These are phyloP conservation scores for Pollachius pollachius DNA, from an alignment of 2,113 vertebrate genomes.

Conservation along the genomic window DNA sequence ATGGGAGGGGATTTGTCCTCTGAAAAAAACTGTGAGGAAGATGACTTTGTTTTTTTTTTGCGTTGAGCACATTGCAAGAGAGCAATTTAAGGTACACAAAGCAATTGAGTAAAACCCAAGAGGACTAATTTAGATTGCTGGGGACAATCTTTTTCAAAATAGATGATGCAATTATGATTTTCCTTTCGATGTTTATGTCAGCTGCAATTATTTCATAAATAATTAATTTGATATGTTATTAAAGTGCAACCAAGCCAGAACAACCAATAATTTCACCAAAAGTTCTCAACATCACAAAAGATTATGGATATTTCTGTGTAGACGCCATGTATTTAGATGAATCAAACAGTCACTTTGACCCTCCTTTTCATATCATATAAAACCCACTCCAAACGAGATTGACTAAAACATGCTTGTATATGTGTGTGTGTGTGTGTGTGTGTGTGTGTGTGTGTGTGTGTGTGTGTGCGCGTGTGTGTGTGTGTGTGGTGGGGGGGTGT, in stretches of 20 bases:
- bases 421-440: constrained; percentile 5
- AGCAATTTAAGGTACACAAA: constrained; percentile 17
- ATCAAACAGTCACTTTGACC: no score
- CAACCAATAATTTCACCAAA: not conserved
- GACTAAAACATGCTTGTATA: constrained; percentile 2
- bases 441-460: no score
- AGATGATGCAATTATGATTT: constrained; percentile 8
- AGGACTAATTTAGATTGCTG: constrained; percentile 12
- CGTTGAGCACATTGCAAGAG: not conserved
- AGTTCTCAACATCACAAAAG: not conserved
- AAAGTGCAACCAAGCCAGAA: not conserved
- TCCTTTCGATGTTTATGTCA: constrained; percentile 18
- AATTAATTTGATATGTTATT: no score
- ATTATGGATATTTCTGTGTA: no score
- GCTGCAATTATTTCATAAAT: no score
- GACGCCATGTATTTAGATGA: no score
- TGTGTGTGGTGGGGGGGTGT: constrained; percentile 7
- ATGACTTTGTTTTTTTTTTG: constrained; percentile 22
- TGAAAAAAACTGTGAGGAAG: constrained; percentile 10
- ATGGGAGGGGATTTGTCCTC: constrained; percentile 16
- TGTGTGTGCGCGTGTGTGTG: no score
- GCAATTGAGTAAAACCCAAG: constrained; percentile 23
- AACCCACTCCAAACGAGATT: no score
- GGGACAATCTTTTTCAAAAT: constrained; percentile 18
- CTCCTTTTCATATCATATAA: no score